These are phyloP conservation scores for Helostoma temminkii DNA, from an alignment of 2,797 vertebrate genomes.

Conservation along the genomic window DNA sequence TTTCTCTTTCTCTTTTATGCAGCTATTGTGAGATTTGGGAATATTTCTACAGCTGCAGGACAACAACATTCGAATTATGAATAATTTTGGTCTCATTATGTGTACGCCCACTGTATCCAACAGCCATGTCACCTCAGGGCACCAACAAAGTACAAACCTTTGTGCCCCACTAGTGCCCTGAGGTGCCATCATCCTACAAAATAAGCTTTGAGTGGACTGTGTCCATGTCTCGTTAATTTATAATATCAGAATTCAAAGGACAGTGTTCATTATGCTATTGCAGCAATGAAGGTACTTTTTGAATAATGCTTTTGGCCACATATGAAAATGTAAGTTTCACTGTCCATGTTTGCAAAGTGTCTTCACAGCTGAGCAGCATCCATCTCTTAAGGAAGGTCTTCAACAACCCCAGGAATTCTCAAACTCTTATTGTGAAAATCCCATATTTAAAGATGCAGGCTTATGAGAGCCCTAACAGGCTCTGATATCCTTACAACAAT, in stretches of 20 bases:
- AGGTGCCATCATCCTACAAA: slow-evolving; percentile 25
- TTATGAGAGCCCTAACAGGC: slow-evolving; percentile 3
- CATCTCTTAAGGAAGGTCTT: neutral
- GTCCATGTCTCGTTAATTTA: slow-evolving; percentile 30
- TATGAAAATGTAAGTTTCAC: neutral
- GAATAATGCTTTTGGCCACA: neutral
- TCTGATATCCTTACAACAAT: neutral
- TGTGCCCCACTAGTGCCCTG: slow-evolving; percentile 1
- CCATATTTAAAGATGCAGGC: neutral
- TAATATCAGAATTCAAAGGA: slow-evolving; percentile 11
- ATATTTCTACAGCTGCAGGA: slow-evolving; percentile 7
- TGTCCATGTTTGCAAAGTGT: neutral
- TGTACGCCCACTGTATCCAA: slow-evolving; percentile 23
- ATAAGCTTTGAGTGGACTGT: slow-evolving; percentile 32
- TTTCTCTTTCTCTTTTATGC: no score
- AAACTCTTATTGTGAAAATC: no score
- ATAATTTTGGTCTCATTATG: slow-evolving; percentile 39
- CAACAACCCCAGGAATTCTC: neutral
- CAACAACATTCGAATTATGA: slow-evolving; percentile 19
- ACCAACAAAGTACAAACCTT: slow-evolving; percentile 1
- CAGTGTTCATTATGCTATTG: neutral
- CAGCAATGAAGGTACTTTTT: neutral
- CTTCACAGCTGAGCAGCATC: neutral
- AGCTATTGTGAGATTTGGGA: slow-evolving; percentile 33
- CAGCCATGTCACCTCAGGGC: neutral